phyloP scores from a whole-genome alignment of 2,888 invertebrate species.

The Chrysina gloriosa region DNA sequence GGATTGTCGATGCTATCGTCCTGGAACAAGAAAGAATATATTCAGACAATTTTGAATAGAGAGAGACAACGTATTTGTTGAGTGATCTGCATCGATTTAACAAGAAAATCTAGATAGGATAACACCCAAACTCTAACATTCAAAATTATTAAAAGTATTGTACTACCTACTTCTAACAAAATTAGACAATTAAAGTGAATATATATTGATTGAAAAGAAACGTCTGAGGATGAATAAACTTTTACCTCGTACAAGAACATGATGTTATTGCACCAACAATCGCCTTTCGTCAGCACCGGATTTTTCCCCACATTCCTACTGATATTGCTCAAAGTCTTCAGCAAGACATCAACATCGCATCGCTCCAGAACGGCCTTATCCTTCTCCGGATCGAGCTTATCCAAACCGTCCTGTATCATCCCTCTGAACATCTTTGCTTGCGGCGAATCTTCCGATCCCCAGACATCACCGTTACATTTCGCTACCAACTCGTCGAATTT shows the following conservation, averaged over 20 bases:
- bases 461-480: background rate
- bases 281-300: constrained; percentile 41
- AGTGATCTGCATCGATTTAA: no score
- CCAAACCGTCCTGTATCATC: background rate
- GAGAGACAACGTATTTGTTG: no score
- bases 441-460: background rate
- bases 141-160: background rate
- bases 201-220: background rate
- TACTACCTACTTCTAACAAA: no score
- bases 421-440: background rate
- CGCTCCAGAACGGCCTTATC: constrained; percentile 3
- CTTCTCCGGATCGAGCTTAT: background rate
- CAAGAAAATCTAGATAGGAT: no score
- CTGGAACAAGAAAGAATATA: background rate
- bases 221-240: background rate
- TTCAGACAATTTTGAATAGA: background rate
- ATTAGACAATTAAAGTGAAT: no score
- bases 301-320: background rate
- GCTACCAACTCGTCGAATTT: constrained; percentile 61
- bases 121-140: no score
- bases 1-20: background rate
- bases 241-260: constrained; percentile 44
- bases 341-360: background rate
- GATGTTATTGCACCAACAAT: constrained; percentile 48
- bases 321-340: background rate